Evolutionary conservation across 2,797 vertebrate species (phyloP).

Genomic region (Rhabdophis nuchalis): DNA sequence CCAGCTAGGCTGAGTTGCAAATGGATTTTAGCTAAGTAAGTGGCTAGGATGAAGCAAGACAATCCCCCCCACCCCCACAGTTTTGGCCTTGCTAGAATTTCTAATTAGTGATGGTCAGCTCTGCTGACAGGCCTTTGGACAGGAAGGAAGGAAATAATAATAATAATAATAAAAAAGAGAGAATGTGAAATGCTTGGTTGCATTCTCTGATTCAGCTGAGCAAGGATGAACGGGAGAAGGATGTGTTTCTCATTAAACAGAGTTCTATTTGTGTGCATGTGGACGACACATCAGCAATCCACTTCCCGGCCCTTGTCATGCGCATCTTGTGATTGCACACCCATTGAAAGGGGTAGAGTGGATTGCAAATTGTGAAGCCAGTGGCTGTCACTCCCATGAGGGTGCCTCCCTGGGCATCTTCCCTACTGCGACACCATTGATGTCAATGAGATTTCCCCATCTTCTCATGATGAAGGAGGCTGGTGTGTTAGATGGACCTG

Average conservation of each 20-base stretch:
- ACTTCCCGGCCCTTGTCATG: neutral
- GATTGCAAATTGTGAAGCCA: neutral
- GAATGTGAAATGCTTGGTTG: neutral
- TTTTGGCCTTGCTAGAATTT: neutral
- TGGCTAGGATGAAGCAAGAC: neutral
- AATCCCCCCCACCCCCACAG: neutral
- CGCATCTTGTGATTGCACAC: neutral
- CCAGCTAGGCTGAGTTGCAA: neutral
- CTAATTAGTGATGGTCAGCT: neutral
- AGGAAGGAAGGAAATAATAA: neutral
- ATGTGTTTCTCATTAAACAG: neutral
- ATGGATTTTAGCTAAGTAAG: conserved; percentile 10
- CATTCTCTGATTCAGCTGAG: neutral
- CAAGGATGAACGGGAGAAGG: neutral
- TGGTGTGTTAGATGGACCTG: neutral
- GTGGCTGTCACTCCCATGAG: neutral
- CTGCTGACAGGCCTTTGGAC: neutral
- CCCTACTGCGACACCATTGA: neutral
- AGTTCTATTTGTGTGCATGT: neutral
- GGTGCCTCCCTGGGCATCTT: neutral
- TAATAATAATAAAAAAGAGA: no score
- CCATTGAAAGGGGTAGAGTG: neutral
- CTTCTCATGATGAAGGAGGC: neutral
- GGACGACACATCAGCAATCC: neutral
- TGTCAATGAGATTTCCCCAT: neutral